Evolutionary conservation across 64 coral and sea anemone species (phyloP).

Genomic region (Montipora efflorescens): DNA sequence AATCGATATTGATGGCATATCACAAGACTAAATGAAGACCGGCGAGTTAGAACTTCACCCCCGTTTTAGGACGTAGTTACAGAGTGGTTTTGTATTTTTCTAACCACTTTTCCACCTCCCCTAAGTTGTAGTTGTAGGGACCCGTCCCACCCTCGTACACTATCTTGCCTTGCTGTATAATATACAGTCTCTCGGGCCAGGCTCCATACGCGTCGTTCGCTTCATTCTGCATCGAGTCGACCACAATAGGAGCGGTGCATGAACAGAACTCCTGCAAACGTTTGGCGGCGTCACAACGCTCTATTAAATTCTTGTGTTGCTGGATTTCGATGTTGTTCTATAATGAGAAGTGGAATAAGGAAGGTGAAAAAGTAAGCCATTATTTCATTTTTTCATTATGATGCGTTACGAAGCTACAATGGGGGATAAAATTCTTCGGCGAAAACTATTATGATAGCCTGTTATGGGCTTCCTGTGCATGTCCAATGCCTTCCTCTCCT

Average conservation of each 20-base stretch:
- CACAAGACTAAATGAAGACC: too few species aligned
- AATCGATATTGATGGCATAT: too few species aligned
- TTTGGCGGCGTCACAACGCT: conserved; percentile 67
- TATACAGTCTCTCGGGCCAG: conserved; percentile 49
- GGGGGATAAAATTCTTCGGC: too few species aligned
- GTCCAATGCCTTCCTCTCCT: too few species aligned
- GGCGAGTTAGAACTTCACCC: too few species aligned
- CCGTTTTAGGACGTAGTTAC: neutral
- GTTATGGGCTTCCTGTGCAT: too few species aligned
- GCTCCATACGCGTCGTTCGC: conserved; percentile 52
- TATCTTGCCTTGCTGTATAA: conserved; percentile 6
- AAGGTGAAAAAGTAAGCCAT: neutral
- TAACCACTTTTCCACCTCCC: conserved; percentile 53
- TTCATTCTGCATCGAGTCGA: conserved; percentile 63
- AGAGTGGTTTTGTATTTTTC: neutral
- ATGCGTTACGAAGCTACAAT: neutral
- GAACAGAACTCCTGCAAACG: conserved; percentile 6
- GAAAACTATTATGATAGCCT: too few species aligned
- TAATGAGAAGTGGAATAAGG: neutral
- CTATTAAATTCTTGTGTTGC: conserved; percentile 50
- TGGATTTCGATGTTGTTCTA: conserved; percentile 69
- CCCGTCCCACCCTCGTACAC: conserved; percentile 58
- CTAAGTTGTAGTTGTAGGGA: conserved; percentile 25
- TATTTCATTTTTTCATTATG: neutral
- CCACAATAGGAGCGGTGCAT: conserved; percentile 40